Evolutionary conservation across 2,113 vertebrate genomes (phyloP), one percentile per base, ranked within the genome.

Genomic region (Pygoscelis adeliae): DNA sequence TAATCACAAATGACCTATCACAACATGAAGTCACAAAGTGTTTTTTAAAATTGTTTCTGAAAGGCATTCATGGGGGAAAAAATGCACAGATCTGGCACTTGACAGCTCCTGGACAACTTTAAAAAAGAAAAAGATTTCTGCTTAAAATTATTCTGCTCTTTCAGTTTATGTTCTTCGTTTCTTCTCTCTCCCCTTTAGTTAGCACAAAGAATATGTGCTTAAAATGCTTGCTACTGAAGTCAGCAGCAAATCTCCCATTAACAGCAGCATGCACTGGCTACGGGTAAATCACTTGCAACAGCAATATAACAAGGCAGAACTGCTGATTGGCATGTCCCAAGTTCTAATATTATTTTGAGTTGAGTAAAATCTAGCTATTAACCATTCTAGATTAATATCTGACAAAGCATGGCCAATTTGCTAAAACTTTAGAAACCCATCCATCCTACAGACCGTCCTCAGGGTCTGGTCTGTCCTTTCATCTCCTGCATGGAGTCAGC

Each of bases 1-100:
- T 72, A 96, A 96, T 97, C 79, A 94, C 65, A 97, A 96, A 96
- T 91, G 87, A 97, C 95, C 94, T 89, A 84, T 73, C 86, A 95
- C 84, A 96, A 96, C 80, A 93, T 55, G 61, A 96, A 97, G 91
- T 82, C 80, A 73, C 55, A 74, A 96, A 90, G 65, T 86, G 49
- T 63, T 96, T 97, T 88, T 84, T 4, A 80, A 96, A 95, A 93
- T 65, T 62, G 26, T 79, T 96, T 97, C 74, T 73, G n/a, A 95
- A 95, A 97, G 85, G 89, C 66, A 94, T 87, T 94, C 11, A 32
- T 52, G 65, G 56, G 56, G 62, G 61, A 29, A 96, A 96, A 95
- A 96, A 95, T 42, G 62, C 67, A 94, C 85, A 73, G 11, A 87
- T 84, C 58, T 93, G 83, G 82, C 78, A 95, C 67, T 34, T 97